phyloP scores from a whole-genome alignment of 2,888 invertebrate species.

The Diplolepis rosae region DNA sequence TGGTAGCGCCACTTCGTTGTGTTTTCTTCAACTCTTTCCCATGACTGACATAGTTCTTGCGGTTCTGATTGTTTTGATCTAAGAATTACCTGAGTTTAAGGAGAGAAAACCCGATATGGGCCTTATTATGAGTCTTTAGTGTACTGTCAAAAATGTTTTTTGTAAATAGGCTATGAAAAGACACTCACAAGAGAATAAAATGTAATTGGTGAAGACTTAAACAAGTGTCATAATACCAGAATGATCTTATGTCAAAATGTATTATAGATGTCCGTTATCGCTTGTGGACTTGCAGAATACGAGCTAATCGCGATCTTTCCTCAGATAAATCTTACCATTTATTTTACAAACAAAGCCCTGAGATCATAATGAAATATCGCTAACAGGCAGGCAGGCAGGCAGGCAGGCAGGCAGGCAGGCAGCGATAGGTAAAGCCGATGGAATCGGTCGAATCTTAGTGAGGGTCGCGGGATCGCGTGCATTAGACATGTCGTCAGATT shows the following conservation, averaged over 20 bases:
- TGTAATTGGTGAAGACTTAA: neutral
- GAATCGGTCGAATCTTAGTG: conserved; percentile 47
- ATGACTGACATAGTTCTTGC: no score
- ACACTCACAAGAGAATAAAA: no score
- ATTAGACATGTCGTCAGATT: conserved; percentile 39
- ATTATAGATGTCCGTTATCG: conserved; percentile 46
- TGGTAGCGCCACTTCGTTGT: no score
- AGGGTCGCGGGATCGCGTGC: conserved; percentile 31
- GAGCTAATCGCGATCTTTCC: conserved; percentile 38
- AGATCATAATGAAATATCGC: conserved; percentile 53
- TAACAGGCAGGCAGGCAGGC: conserved; percentile 29
- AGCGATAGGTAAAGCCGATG: conserved; percentile 41
- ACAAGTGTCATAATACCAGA: neutral
- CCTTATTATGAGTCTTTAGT: no score
- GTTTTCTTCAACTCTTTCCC: no score
- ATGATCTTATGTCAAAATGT: no score
- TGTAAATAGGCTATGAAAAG: no score
- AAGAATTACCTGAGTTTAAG: no score
- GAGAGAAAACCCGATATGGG: no score
- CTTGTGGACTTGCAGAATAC: conserved; percentile 40
- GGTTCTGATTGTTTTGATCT: no score
- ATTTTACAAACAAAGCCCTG: conserved; percentile 44
- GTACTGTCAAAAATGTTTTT: neutral
- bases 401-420: conserved; percentile 27
- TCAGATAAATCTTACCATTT: conserved; percentile 49